Base-by-base conservation (phyloP, 2,888 invertebrate genomes). In the Saturnia japonica region DNA sequence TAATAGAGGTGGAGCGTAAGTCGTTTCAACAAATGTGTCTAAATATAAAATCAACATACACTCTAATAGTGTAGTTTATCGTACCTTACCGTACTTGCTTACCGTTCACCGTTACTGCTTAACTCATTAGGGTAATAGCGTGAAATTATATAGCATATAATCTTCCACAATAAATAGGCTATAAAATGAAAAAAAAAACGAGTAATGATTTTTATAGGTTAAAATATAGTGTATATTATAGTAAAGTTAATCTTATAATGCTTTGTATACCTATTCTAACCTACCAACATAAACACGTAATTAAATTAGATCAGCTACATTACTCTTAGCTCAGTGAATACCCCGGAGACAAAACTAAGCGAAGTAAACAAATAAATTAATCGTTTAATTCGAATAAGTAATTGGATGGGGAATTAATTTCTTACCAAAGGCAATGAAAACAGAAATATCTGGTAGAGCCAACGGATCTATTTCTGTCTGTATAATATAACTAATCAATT, bases 351-450 rank as follows among this genome's bases (percentile, higher is more conserved):
- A 28, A 64, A 69, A 64, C 64, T 51, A 66, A 69, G 64, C 51
- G 64, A 51, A 51, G 66, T 66, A 64, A 69, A 51, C 51, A 64
- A 69, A 69, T 51, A 66, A 66, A 69, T 69, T 69, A 69, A 69
- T 62, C 69, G 66, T 66, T 69, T 64, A 69, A 69, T 51, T 64
- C 69, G 64, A 69, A 64, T 47, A 40, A 43, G 64, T 40, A 64
- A 64, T 64, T 69, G 64, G 22, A 40, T 25, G 28, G 64, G 43
- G 51, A 51, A 40, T 66, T 51, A 51, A 40, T 66, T 51, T 28
- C 45, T 45, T 42, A 69, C 69, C 28, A 60, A 60, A 60, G 28
- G 57, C 28, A 60, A 60, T 60, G 25, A 28, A 60, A 60, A 16
- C 57, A 60, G 28, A 54, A 22, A 54, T 54, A 22, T 54, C 54